Evolutionary conservation across 2,797 vertebrate species (phyloP).

Genomic region (Pygocentrus nattereri): DNA sequence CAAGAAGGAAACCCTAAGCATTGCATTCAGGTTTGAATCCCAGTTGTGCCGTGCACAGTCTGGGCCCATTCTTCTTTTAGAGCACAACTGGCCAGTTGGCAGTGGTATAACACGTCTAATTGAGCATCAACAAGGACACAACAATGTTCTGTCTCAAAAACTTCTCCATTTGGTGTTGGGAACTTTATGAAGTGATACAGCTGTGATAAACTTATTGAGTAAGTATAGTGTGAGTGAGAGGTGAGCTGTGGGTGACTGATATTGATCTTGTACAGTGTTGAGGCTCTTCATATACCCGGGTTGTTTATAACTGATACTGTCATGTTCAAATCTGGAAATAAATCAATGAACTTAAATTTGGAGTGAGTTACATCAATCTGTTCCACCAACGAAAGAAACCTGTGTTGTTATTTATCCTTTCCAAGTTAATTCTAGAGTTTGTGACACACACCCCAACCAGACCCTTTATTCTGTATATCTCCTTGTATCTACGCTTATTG

Average conservation of each 20-base stretch:
- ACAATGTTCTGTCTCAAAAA: neutral
- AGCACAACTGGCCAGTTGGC: neutral
- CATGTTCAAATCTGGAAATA: conserved; percentile 38
- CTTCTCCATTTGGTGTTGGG: neutral
- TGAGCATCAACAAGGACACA: conserved; percentile 22
- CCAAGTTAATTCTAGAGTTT: too few relatives aligned
- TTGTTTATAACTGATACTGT: conserved; percentile 41
- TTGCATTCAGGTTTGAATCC: neutral
- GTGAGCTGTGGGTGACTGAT: conserved; percentile 9
- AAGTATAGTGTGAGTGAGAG: neutral
- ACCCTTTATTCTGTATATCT: neutral
- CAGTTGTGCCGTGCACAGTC: neutral
- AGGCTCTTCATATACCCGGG: conserved; percentile 20
- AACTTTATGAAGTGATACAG: conserved; percentile 8
- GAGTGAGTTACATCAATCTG: neutral
- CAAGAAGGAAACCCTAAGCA: neutral
- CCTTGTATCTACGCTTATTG: too few relatives aligned
- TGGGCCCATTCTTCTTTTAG: neutral
- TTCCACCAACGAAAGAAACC: neutral
- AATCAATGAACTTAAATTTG: neutral
- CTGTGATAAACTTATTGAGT: neutral
- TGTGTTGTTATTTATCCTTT: neutral
- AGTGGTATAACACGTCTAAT: neutral
- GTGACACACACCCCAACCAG: too few relatives aligned
- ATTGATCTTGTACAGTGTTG: conserved; percentile 33